Base-by-base conservation (phyloP, 1,140 invertebrate species). In the Drosophila lacteicornis region DNA sequence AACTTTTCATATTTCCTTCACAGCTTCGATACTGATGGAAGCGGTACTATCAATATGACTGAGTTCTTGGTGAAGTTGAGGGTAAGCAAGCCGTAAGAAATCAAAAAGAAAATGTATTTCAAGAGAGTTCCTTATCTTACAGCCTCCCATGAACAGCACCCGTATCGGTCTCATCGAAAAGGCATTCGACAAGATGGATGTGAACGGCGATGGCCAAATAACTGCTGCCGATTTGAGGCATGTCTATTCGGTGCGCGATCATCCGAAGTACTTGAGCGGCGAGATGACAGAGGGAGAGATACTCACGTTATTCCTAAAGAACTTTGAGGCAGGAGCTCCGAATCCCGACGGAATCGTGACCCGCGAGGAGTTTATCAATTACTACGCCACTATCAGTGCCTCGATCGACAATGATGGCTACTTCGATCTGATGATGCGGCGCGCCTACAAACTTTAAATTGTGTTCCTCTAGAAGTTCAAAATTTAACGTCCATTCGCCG, bases 401-500 rank as follows among this genome's bases (percentile, higher is more conserved):
- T 98, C 97, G 1, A 97, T 99, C 50, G 98, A 99, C 92, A 96
- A 97, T 66, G 98, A 99, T 91, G 96, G 95, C 17, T 99, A 98
- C 87, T 99, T 99, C 85, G 98, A 99, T 93, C 93, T 99, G 38
- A 97, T 99, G 95, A 98, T 99, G 95, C 94, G 98, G 62, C 96
- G 97, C 83, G 95, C 97, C 12, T 99, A 97, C 93, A 98, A 98
- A 92, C 93, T 98, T 50, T 98, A 95, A 95, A 61, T 36, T 25
- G 9, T 55, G 63, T 76, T 57, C 36, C 47, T 50, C 12, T 50
- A 22, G 9, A 40, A 47, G 6, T 22, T 42, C 3, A 7, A 58
- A 59, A 15, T 22, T 43, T 50, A 25, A 59, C 38, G 69, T 70
- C 69, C 66, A 59, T 70, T 59, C 15, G 51, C 68, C 51, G 69